A percentile compares a stretch with the other conserved stretches of the same genome.
phyloP scores from a whole-genome alignment of 2,797 vertebrate genomes.

The Trachurus trachurus region DNA sequence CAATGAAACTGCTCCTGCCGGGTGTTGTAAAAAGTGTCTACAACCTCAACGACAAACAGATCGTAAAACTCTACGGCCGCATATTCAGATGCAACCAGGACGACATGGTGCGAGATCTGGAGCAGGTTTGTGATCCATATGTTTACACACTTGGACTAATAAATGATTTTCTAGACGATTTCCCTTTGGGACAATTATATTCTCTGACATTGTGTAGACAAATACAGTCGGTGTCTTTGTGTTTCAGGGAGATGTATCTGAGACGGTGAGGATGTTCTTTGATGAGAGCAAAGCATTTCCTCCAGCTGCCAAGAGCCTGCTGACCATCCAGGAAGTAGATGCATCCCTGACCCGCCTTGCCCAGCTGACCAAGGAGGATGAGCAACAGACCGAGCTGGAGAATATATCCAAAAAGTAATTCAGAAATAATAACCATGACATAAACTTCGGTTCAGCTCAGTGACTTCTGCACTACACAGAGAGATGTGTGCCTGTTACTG shows the following conservation, averaged over 20 bases:
- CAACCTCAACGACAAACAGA: constrained; percentile 99
- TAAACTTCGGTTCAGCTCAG: too few species aligned
- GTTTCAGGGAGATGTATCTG: constrained; percentile 95
- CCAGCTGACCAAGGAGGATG: constrained; percentile 95
- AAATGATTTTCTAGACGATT: not conserved
- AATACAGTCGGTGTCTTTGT: not conserved
- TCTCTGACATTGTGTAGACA: not conserved
- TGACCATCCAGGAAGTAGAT: constrained; percentile 97
- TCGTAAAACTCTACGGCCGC: constrained; percentile 97
- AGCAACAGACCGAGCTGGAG: constrained; percentile 94
- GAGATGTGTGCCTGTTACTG: not conserved
- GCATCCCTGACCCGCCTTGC: constrained; percentile 91
- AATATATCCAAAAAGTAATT: constrained; percentile 90
- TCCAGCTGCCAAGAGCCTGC: constrained; percentile 92
- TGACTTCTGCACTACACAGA: not conserved
- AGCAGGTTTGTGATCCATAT: constrained; percentile 88
- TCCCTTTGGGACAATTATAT: not conserved
- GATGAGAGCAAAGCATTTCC: constrained; percentile 93
- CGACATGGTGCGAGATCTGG: constrained; percentile 95
- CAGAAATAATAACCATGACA: too few species aligned
- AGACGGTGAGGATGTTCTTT: constrained; percentile 96
- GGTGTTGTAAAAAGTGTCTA: constrained; percentile 98
- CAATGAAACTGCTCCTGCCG: constrained; percentile 95
- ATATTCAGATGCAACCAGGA: constrained; percentile 95
- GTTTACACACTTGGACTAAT: not conserved